These are phyloP conservation scores for Muscicapa striata DNA, from an alignment of 2,797 vertebrate species.

Conservation along the genomic window DNA sequence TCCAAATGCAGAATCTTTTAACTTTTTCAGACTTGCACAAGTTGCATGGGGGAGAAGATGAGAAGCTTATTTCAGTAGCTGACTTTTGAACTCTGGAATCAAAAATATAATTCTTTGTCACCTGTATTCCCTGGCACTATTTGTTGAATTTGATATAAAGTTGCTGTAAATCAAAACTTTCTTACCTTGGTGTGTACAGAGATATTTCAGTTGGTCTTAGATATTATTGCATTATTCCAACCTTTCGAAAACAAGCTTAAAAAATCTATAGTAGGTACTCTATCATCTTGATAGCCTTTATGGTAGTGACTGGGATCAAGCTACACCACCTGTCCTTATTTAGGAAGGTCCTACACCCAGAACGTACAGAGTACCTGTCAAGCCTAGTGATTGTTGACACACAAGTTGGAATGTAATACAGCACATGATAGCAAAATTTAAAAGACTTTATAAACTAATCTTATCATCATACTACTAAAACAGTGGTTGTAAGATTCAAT, in stretches of 20 bases:
- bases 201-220: background rate
- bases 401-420: background rate
- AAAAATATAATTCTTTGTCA: background rate
- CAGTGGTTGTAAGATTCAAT: slow-evolving; percentile 1
- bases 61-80: background rate
- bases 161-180: background rate
- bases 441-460: background rate
- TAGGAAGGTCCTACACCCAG: background rate
- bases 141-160: background rate
- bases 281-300: background rate
- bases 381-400: background rate
- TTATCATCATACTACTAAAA: background rate
- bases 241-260: background rate
- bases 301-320: background rate
- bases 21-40: background rate
- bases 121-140: background rate
- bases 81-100: background rate
- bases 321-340: background rate
- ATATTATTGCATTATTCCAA: background rate
- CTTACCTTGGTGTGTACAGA: background rate
- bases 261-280: background rate
- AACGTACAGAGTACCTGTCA: background rate
- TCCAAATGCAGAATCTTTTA: background rate
- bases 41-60: background rate
- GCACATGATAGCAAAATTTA: background rate